These are phyloP conservation scores for Drosophila kurseongensis DNA, from an alignment of 1,140 invertebrate genomes.

Conservation along the genomic window DNA sequence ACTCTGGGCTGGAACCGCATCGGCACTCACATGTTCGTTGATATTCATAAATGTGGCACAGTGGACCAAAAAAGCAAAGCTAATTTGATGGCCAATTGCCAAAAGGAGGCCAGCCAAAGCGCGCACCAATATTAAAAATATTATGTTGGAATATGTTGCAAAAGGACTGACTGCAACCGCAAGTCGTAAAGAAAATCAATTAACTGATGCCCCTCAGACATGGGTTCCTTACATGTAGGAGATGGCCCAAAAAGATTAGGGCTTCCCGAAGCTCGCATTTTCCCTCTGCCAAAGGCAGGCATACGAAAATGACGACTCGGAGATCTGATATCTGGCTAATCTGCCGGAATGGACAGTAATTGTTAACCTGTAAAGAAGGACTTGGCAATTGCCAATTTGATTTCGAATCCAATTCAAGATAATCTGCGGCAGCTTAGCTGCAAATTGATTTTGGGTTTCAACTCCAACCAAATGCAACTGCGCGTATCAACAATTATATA, in stretches of 20 bases:
- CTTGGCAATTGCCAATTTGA: conserved; percentile 39
- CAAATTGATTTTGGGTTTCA: conserved; percentile 32
- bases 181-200: conserved; percentile 77
- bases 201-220: conserved; percentile 60
- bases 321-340: conserved; percentile 14
- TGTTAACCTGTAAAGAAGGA: conserved; percentile 31
- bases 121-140: conserved; percentile 77
- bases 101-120: conserved; percentile 46
- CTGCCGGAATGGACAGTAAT: conserved; percentile 32
- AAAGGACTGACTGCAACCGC: conserved; percentile 56
- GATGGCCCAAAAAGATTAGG: conserved; percentile 49
- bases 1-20: conserved; percentile 43
- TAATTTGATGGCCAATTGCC: conserved; percentile 81
- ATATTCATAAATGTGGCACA: conserved; percentile 82
- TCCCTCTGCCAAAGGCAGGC: conserved; percentile 26
- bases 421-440: conserved; percentile 20
- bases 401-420: conserved; percentile 29
- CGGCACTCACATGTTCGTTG: conserved; percentile 66
- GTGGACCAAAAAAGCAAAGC: conserved; percentile 71
- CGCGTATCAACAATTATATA: conserved; percentile 21
- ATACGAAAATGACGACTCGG: neutral
- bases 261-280: neutral
- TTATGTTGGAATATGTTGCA: conserved; percentile 57
- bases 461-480: conserved; percentile 21
- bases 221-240: neutral